Evolutionary conservation across 2,113 vertebrate species (phyloP).

Genomic region (Cygnus atratus): DNA sequence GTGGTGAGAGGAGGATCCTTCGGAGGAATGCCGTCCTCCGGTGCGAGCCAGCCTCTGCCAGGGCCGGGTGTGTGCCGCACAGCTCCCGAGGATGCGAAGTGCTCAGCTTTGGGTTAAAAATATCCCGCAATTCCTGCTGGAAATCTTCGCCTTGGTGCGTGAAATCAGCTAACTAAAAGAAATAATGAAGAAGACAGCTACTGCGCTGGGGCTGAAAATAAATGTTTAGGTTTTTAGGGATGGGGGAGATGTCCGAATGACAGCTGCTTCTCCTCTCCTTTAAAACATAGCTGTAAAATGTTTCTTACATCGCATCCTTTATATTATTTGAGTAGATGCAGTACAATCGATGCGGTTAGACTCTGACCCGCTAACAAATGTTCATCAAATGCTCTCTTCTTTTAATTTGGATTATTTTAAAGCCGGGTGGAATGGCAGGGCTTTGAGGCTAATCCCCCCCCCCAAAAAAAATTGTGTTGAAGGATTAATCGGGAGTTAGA

Average conservation of each 20-base stretch:
- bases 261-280: neutral
- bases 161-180: neutral
- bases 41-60: neutral
- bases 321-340: neutral
- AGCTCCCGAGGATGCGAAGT: accelerated
- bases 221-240: neutral
- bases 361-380: neutral
- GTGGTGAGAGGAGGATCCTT: neutral
- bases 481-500: neutral
- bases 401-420: neutral
- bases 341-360: neutral
- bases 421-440: neutral
- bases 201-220: neutral
- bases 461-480: neutral
- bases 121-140: neutral
- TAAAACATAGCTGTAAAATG: neutral
- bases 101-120: neutral
- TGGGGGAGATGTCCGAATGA: neutral
- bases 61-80: neutral
- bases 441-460: neutral
- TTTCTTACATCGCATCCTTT: neutral
- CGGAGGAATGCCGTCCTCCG: neutral
- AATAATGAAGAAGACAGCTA: neutral
- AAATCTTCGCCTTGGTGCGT: neutral
- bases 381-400: neutral